phyloP scores from a whole-genome alignment of 2,113 vertebrate genomes.

The Phocoena sinus region DNA sequence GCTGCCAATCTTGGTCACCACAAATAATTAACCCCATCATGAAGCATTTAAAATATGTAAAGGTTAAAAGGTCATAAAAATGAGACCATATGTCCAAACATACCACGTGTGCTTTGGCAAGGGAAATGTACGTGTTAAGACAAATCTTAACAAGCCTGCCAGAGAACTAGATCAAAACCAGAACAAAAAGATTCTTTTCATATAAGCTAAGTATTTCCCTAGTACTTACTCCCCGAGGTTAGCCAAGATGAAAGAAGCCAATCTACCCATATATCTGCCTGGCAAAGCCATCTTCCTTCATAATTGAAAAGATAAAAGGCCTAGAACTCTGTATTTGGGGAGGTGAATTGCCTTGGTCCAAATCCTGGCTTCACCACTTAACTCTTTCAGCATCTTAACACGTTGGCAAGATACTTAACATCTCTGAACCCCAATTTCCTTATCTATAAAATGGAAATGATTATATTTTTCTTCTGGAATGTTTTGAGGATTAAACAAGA shows the following conservation, averaged over 20 bases:
- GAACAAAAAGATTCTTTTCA: slow-evolving; percentile 52
- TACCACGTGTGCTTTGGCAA: slow-evolving; percentile 69
- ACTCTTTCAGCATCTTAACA: not conserved
- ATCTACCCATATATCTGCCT: not conserved
- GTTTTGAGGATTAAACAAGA: not conserved
- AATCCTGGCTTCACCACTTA: not conserved
- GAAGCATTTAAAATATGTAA: slow-evolving; percentile 70
- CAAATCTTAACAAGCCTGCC: slow-evolving; percentile 46
- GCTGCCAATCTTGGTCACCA: slow-evolving; percentile 61
- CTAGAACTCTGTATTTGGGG: not conserved
- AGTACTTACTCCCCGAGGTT: not conserved
- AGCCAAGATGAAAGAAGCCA: slow-evolving; percentile 1
- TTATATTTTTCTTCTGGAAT: not conserved
- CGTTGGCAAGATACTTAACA: not conserved
- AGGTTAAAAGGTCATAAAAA: slow-evolving; percentile 74
- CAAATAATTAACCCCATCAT: slow-evolving; percentile 64
- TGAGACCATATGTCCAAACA: slow-evolving; percentile 74
- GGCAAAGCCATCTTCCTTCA: not conserved
- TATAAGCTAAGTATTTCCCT: slow-evolving; percentile 55
- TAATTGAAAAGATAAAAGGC: not conserved
- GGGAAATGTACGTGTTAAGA: slow-evolving; percentile 51
- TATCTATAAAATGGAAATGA: slow-evolving; percentile 35
- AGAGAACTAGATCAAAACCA: slow-evolving; percentile 60
- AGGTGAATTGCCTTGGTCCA: not conserved
- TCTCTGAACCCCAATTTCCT: slow-evolving; percentile 1